These are phyloP conservation scores for Gallinago undulata DNA, from an alignment of 2,113 vertebrate species.

Conservation along the genomic window DNA sequence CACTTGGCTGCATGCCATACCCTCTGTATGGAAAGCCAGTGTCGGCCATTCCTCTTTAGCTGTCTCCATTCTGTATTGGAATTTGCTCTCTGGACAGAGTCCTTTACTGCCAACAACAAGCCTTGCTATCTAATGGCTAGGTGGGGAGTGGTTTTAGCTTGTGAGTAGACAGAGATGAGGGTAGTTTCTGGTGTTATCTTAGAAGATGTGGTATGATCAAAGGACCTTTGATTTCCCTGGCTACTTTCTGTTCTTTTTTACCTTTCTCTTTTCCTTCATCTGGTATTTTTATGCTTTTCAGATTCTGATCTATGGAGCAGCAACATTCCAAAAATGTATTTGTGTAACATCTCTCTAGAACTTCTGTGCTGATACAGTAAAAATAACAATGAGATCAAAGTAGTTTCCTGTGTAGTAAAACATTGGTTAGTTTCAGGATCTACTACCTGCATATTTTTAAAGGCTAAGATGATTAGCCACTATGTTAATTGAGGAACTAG, in stretches of 20 bases:
- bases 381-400: neutral
- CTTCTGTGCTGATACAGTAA: neutral
- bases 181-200: neutral
- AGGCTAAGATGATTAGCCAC: neutral
- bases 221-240: neutral
- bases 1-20: neutral
- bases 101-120: neutral
- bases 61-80: neutral
- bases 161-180: neutral
- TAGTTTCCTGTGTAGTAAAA: neutral
- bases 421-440: neutral
- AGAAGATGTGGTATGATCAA: neutral
- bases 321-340: rapidly evolving
- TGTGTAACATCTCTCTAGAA: neutral
- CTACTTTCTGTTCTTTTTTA: neutral
- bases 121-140: neutral
- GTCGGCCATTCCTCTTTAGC: neutral
- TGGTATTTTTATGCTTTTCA: neutral
- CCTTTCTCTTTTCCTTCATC: neutral
- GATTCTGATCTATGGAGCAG: neutral
- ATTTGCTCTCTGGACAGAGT: neutral
- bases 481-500: neutral
- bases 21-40: neutral
- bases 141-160: neutral
- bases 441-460: neutral